Evolutionary conservation across 2,113 vertebrate genomes (phyloP).

Genomic region (Oncorhynchus keta): DNA sequence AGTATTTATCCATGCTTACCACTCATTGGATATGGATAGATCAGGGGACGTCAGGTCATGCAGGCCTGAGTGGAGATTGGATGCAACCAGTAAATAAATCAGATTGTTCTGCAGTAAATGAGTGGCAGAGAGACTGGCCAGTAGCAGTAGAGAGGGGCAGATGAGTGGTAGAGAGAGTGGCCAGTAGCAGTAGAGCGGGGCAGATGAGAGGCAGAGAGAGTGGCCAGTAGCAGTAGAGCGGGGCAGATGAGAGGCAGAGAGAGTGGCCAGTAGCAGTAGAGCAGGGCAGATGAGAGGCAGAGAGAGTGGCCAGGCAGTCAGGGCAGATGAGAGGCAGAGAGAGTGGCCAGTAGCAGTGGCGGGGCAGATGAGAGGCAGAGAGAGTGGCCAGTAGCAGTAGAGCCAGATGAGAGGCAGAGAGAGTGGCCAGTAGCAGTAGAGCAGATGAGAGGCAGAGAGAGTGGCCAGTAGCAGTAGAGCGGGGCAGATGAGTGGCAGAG

Average conservation of each 20-base stretch:
- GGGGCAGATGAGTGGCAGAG: neutral
- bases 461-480: neutral
- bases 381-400: neutral
- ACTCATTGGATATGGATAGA: conserved; percentile 84
- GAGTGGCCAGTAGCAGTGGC: neutral
- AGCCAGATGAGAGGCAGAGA: neutral
- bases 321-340: neutral
- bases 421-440: neutral
- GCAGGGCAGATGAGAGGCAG: neutral
- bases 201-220: neutral
- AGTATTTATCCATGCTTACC: conserved; percentile 67
- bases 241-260: no score
- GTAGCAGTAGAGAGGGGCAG: neutral
- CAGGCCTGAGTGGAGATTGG: conserved; percentile 76
- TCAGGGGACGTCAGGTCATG: conserved; percentile 93
- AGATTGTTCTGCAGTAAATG: neutral
- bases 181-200: no score
- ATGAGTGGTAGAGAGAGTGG: neutral
- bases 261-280: neutral
- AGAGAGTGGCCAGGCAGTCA: neutral
- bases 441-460: neutral
- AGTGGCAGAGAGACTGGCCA: neutral
- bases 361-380: neutral
- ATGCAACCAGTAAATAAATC: neutral
- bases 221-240: neutral